Base-by-base conservation (phyloP, 2,797 vertebrate genomes). In the Poecilia velifera region DNA sequence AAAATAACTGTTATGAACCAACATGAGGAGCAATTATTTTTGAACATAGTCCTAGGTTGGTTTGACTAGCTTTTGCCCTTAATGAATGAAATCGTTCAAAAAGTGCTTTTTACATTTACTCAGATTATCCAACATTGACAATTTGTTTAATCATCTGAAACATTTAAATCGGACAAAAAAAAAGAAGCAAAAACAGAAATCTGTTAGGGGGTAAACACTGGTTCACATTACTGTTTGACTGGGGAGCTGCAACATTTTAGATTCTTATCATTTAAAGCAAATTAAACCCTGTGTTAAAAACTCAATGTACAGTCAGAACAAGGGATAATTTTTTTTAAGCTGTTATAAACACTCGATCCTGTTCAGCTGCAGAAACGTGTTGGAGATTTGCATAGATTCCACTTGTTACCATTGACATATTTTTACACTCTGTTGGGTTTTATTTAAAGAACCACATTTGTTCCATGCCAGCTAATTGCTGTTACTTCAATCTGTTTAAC, bases 381-480 rank as follows among this genome's bases (percentile, higher is more conserved):
- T 39, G 62, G 20, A 39, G 31, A 66, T 28, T 66, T 36, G 18
- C 34, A 20, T 66, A 39, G 14, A 66, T 66, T 39, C 36, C 62
- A 66, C 6, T 39, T 39, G 22, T 45, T 43, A n/a, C 8, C 41
- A 71, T 28, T 71, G 68, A 45, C 41, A 43, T 14, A 45, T 71
- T 43, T 71, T 66, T 8, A 25, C 66, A 68, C 20, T 70, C 12
- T 41, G 22, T 13, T 43, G 39, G 66, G 39, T 70, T 70, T 25
- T 45, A 14, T 71, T 43, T 71, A 28, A 71, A 71, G 22, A 45
- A 28, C 36, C 68, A 45, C 39, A 45, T 71, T 71, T 43, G 68
- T 71, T 71, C 41, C 41, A n/a, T 43, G 5, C 25, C 41, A 71
- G 68, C 68, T 71, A 71, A 71, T 71, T 71, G 68, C 41, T 49